Percentiles rank a stretch among this genome's conserved stretches.
Conservation (phyloP, 2,888 invertebrate species). For the Lymantria dispar region DNA sequence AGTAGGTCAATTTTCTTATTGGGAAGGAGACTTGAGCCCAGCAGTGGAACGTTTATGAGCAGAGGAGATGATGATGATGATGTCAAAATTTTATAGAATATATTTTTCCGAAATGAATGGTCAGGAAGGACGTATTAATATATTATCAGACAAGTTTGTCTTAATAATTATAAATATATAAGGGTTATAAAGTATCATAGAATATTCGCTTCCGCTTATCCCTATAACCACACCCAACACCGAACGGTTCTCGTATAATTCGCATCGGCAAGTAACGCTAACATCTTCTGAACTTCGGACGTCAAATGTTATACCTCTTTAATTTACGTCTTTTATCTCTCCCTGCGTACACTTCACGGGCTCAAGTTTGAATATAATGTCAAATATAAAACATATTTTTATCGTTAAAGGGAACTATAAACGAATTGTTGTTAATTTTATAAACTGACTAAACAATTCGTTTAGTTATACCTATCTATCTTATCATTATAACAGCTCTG, state of each 20-base stretch:
- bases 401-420: conserved; percentile 21
- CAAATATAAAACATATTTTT: conserved; percentile 20
- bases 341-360: conserved; percentile 26
- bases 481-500: too few relatives aligned
- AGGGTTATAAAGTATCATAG: not conserved
- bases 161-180: too few relatives aligned
- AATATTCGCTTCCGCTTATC: not conserved
- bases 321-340: conserved; percentile 58
- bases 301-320: conserved; percentile 50
- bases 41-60: too few relatives aligned
- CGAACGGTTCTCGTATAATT: conserved; percentile 44
- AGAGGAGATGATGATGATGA: too few relatives aligned
- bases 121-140: too few relatives aligned
- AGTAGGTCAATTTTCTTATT: too few relatives aligned
- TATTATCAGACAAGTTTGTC: too few relatives aligned
- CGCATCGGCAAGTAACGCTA: conserved; percentile 40
- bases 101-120: too few relatives aligned
- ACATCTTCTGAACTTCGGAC: conserved; percentile 47
- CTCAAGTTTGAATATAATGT: conserved; percentile 28
- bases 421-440: conserved; percentile 19
- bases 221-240: conserved; percentile 14
- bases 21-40: too few relatives aligned
- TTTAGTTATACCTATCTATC: too few relatives aligned
- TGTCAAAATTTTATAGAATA: too few relatives aligned
- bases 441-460: conserved; percentile 1